phyloP scores from a whole-genome alignment of 37 sponge, comb jelly and placozoan genomes.

The Halisarca cf. caerulea region DNA sequence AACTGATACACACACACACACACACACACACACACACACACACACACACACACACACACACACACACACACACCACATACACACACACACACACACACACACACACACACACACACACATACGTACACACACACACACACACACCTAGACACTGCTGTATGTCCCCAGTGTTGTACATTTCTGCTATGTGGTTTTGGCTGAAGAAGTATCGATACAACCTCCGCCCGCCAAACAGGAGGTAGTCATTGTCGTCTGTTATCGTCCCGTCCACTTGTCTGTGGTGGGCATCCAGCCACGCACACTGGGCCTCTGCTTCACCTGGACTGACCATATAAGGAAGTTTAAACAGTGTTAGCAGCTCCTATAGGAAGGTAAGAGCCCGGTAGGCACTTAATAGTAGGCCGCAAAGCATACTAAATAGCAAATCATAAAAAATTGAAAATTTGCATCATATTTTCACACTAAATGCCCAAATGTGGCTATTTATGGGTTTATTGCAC shows the following conservation, averaged over 20 bases:
- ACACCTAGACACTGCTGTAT: conserved; percentile 57
- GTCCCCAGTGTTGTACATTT: conserved; percentile 39
- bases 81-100: background rate
- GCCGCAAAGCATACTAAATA: too few species aligned
- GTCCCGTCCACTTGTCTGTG: conserved; percentile 67
- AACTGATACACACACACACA: background rate
- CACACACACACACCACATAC: conserved; percentile 17
- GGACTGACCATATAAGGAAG: conserved; percentile 89
- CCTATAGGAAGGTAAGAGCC: conserved; percentile 40
- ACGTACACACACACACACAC: conserved; percentile 2
- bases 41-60: background rate
- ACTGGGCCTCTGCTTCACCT: conserved; percentile 97
- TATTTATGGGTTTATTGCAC: too few species aligned
- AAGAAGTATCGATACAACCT: conserved; percentile 90
- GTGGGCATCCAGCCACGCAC: conserved; percentile 81
- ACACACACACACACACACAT: conserved; percentile 23
- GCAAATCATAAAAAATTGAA: too few species aligned
- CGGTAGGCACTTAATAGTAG: too few species aligned
- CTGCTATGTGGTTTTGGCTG: conserved; percentile 56
- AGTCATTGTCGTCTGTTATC: conserved; percentile 95
- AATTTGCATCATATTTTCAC: too few species aligned
- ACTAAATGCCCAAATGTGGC: too few species aligned
- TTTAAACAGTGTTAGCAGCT: conserved; percentile 89
- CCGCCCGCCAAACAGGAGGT: conserved; percentile 90
- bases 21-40: background rate